phyloP scores from a whole-genome alignment of 2,113 vertebrate genomes.

The Martes martes region DNA sequence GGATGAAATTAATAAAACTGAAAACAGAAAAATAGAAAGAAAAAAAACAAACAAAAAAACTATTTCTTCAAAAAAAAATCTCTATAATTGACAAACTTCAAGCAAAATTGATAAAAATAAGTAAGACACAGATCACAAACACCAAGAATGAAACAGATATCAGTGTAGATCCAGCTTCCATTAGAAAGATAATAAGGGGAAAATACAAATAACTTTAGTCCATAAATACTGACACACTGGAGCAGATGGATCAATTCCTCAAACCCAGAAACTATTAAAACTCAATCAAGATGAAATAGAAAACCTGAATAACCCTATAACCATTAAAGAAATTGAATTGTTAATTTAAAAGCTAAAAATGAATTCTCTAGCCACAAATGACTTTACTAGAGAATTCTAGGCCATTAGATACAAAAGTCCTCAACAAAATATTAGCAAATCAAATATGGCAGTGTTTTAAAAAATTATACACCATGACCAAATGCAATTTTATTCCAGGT shows the following conservation, averaged over 20 bases:
- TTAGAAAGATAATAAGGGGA: background rate
- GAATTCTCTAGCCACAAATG: background rate
- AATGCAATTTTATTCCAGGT: background rate
- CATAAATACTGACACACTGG: background rate
- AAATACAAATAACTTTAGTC: background rate
- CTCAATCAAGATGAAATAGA: background rate
- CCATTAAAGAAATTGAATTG: background rate
- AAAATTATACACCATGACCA: background rate
- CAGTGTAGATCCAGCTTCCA: background rate
- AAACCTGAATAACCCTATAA: background rate
- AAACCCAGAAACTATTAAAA: background rate
- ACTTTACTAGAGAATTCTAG: background rate
- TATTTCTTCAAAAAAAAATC: background rate
- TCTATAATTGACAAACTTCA: background rate
- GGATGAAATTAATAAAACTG: background rate
- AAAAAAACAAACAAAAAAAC: background rate
- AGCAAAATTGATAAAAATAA: background rate
- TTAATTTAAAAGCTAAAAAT: background rate
- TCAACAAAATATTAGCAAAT: constrained; percentile 24
- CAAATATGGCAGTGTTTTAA: background rate
- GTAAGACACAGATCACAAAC: background rate
- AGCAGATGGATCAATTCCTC: background rate
- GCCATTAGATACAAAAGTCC: background rate
- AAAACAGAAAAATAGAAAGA: background rate
- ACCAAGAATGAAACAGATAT: background rate